Conservation (phyloP, 2,113 vertebrate species). For the Tricholaema leucomelas region DNA sequence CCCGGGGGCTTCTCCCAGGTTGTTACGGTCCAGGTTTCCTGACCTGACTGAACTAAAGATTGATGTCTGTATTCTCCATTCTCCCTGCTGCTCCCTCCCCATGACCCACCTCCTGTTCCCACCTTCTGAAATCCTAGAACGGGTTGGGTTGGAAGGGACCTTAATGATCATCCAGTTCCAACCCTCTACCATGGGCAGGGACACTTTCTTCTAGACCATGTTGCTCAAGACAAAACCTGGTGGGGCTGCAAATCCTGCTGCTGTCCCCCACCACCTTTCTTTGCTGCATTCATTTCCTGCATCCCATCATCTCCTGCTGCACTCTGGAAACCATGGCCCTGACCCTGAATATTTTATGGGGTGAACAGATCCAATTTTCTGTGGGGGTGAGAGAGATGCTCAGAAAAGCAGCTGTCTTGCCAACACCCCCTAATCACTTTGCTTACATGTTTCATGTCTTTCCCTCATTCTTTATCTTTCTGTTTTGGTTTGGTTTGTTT, state of each 20-base stretch:
- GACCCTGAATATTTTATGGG: neutral
- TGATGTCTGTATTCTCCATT: neutral
- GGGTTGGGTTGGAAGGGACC: no score
- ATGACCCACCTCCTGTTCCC: neutral
- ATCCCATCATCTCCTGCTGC: neutral
- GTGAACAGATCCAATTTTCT: neutral
- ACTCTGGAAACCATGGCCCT: neutral
- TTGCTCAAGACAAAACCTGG: rapidly evolving
- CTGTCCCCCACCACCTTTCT: neutral
- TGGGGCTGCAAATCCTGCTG: neutral
- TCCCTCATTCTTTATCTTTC: conserved; percentile 12
- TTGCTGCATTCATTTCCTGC: neutral
- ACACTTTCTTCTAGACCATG: no score
- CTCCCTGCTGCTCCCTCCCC: neutral
- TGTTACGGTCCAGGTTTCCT: neutral
- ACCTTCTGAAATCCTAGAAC: neutral
- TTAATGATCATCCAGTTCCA: no score
- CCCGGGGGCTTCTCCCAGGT: neutral
- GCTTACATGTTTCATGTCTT: neutral
- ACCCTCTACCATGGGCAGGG: no score
- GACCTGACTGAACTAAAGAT: neutral
- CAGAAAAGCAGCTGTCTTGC: neutral
- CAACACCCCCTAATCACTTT: neutral
- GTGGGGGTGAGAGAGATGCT: neutral
- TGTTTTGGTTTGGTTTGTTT: neutral